phyloP scores from a whole-genome alignment of 1,140 invertebrate species.

The Drosophila malerkotliana region DNA sequence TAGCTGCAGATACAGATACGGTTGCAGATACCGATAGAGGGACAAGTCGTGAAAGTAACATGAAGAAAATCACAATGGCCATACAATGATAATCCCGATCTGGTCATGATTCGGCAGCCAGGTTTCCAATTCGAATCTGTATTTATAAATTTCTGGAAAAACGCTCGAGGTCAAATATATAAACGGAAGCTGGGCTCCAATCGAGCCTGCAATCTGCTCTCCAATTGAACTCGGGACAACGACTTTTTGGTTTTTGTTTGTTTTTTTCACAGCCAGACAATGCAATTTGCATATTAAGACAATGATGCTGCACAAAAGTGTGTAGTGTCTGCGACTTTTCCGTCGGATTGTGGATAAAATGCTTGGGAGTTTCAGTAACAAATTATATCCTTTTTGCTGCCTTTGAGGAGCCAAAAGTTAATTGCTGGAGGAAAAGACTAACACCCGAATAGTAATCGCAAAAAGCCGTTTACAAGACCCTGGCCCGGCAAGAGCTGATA shows the following conservation, averaged over 20 bases:
- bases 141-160: conserved; percentile 26
- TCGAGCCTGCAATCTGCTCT: conserved; percentile 36
- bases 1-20: background rate
- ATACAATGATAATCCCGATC: conserved; percentile 68
- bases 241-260: conserved; percentile 1
- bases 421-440: conserved; percentile 66
- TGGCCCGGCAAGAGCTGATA: conserved; percentile 39
- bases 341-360: too few relatives aligned
- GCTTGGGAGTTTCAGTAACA: background rate
- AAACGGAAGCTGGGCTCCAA: conserved; percentile 48
- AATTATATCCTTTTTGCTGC: background rate
- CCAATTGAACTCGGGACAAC: conserved; percentile 36
- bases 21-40: background rate
- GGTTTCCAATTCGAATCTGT: conserved; percentile 40
- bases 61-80: conserved; percentile 56
- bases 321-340: conserved; percentile 3
- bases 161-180: conserved; percentile 68
- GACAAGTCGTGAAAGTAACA: conserved; percentile 75
- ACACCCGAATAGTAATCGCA: conserved; percentile 51
- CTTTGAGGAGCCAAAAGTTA: conserved; percentile 40
- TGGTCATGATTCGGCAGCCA: conserved; percentile 58
- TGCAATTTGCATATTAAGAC: conserved; percentile 78
- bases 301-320: conserved; percentile 39
- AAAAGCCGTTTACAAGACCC: background rate
- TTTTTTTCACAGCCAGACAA: conserved; percentile 27